Evolutionary conservation across 1,140 invertebrate species (phyloP).

Genomic region (Drosophila ercepeae): DNA sequence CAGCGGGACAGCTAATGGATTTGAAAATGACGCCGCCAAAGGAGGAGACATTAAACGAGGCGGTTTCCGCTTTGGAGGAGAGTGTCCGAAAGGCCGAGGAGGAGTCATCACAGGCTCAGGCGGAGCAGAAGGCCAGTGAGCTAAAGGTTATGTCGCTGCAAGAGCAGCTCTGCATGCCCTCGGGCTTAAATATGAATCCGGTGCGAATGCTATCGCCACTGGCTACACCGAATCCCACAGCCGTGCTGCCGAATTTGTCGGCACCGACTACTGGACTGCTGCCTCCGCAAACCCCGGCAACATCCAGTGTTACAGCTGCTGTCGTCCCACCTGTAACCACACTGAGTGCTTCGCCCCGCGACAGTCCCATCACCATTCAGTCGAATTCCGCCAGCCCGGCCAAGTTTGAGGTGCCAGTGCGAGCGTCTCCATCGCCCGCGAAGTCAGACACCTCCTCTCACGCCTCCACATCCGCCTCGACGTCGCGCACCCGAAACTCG

Average conservation of each 20-base stretch:
- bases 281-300: constrained; percentile 23
- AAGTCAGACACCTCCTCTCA: constrained; percentile 81
- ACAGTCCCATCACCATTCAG: constrained; percentile 80
- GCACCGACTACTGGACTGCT: constrained; percentile 23
- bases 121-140: constrained; percentile 74
- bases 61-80: constrained; percentile 46
- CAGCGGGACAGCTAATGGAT: constrained; percentile 8
- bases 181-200: constrained; percentile 83
- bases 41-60: constrained; percentile 47
- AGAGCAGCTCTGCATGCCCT: constrained; percentile 82
- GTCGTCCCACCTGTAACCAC: constrained; percentile 25
- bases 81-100: constrained; percentile 62
- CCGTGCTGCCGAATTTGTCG: constrained; percentile 39
- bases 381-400: constrained; percentile 82
- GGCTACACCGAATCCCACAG: constrained; percentile 75
- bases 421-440: constrained; percentile 79
- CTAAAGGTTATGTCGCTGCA: constrained; percentile 80
- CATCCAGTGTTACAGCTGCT: neutral
- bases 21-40: constrained; percentile 55
- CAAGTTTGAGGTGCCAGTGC: constrained; percentile 78
- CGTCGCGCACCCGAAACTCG: constrained; percentile 72
- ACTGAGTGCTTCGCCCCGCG: constrained; percentile 59
- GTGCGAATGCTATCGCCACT: constrained; percentile 78
- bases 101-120: constrained; percentile 44
- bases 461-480: constrained; percentile 35